Percentiles rank a stretch among this genome's conserved stretches.
phyloP scores from a whole-genome alignment of 2,113 vertebrate species.

The Macquaria ambigua region DNA sequence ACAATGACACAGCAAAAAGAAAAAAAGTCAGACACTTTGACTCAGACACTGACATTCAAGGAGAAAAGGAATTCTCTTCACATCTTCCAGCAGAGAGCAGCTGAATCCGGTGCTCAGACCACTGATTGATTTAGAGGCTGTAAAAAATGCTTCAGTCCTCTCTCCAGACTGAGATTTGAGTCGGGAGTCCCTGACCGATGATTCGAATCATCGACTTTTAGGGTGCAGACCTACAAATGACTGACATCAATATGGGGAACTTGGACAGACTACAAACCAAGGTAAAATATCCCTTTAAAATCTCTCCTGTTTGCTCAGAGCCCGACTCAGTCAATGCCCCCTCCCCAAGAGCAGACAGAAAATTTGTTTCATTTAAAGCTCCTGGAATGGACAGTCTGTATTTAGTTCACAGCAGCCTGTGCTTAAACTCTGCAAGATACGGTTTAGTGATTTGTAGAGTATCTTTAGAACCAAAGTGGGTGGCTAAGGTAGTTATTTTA shows the following conservation, averaged over 20 bases:
- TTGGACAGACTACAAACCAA: conserved; percentile 24
- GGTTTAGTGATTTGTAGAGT: conserved; percentile 55
- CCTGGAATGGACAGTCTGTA: conserved; percentile 23
- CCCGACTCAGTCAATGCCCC: conserved; percentile 51
- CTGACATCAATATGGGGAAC: conserved; percentile 27
- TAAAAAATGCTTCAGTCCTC: conserved; percentile 27
- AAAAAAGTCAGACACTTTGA: conserved; percentile 11
- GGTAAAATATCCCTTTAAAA: conserved; percentile 31
- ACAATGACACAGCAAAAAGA: conserved; percentile 39
- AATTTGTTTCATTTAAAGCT: conserved; percentile 50
- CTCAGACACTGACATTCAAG: conserved; percentile 37
- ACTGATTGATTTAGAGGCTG: conserved; percentile 46
- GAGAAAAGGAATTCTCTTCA: conserved; percentile 42
- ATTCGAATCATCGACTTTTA: conserved; percentile 41
- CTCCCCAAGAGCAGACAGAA: conserved; percentile 46
- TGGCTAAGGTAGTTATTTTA: conserved; percentile 45
- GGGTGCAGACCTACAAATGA: conserved; percentile 34
- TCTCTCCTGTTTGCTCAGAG: conserved; percentile 36
- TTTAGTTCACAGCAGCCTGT: conserved; percentile 49
- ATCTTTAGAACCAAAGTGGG: conserved; percentile 31
- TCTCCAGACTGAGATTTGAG: conserved; percentile 27
- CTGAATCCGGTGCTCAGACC: conserved; percentile 35
- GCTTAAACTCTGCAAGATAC: conserved; percentile 37
- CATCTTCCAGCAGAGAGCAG: conserved; percentile 34
- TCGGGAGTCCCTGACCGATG: conserved; percentile 21